A percentile compares a stretch with the other conserved stretches of the same genome.
These are phyloP conservation scores for Conomelus anceps DNA, from an alignment of 2,888 invertebrate genomes.

Conservation along the genomic window DNA sequence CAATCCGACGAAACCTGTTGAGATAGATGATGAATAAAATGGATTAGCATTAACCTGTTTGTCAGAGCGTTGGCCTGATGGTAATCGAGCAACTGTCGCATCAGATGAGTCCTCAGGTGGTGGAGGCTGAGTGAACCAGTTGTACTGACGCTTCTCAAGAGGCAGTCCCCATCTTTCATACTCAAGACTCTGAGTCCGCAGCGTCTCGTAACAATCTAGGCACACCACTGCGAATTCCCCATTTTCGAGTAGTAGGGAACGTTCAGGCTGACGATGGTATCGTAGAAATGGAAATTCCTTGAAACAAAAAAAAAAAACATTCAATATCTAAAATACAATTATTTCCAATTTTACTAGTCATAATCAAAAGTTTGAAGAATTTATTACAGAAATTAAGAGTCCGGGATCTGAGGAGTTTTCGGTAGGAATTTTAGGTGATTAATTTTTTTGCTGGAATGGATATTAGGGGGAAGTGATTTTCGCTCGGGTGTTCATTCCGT, in stretches of 20 bases:
- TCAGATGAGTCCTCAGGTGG: constrained; percentile 87
- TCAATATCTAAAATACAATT: not conserved
- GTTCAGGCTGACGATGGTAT: constrained; percentile 75
- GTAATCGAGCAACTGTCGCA: constrained; percentile 72
- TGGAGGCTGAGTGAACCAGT: constrained; percentile 89
- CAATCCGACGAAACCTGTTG: not conserved
- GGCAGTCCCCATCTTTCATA: constrained; percentile 87
- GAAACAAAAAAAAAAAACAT: constrained; percentile 36
- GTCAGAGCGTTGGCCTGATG: constrained; percentile 67
- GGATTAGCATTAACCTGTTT: constrained; percentile 21
- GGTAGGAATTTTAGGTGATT: too few species aligned
- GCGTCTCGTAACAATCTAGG: constrained; percentile 85
- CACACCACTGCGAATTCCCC: constrained; percentile 88
- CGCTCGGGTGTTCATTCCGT: too few species aligned
- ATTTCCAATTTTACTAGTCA: not conserved
- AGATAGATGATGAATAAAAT: not conserved
- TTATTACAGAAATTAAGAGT: too few species aligned
- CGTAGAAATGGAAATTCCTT: constrained; percentile 83
- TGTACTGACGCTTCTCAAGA: constrained; percentile 83
- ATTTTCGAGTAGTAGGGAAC: constrained; percentile 77
- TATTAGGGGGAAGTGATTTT: too few species aligned
- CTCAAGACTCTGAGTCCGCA: constrained; percentile 83
- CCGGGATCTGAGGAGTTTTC: too few species aligned
- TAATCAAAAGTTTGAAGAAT: not conserved
- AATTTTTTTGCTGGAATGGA: too few species aligned